Percentiles rank a stretch among this genome's conserved stretches.
Conservation (phyloP, 2,888 invertebrate genomes). For the Drosophila quinaria region DNA sequence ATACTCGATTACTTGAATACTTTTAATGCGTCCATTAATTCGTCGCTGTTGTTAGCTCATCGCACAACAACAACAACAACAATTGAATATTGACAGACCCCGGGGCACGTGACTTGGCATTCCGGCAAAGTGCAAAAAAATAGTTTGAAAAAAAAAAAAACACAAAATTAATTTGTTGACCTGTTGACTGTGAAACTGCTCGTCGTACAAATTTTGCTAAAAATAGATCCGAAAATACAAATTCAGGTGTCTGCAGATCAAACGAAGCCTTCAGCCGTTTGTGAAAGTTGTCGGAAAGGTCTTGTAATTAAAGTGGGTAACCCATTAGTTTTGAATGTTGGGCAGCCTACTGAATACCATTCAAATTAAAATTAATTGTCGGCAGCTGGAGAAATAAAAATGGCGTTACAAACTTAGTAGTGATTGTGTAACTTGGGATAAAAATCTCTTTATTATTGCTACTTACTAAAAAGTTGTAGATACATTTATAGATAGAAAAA, state of each 20-base stretch:
- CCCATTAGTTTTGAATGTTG: slow-evolving; percentile 17
- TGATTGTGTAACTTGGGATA: background rate
- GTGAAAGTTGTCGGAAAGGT: slow-evolving; percentile 52
- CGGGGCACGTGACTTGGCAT: slow-evolving; percentile 72
- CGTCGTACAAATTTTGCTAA: slow-evolving; percentile 49
- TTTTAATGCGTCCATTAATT: slow-evolving; percentile 60
- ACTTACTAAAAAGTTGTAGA: background rate
- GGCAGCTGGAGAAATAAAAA: background rate
- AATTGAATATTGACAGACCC: slow-evolving; percentile 36
- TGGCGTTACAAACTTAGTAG: background rate
- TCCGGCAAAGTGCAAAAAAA: slow-evolving; percentile 50
- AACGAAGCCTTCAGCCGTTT: slow-evolving; percentile 10
- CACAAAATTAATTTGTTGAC: slow-evolving; percentile 34
- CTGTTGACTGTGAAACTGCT: slow-evolving; percentile 60
- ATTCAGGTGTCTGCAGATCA: slow-evolving; percentile 33
- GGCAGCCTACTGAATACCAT: slow-evolving; percentile 4
- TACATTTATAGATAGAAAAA: background rate
- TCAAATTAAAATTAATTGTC: background rate
- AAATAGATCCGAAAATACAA: slow-evolving; percentile 55
- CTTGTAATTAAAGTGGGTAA: slow-evolving; percentile 40
- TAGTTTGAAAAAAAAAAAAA: slow-evolving; percentile 12
- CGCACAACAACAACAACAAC: slow-evolving; percentile 33
- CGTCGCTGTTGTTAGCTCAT: slow-evolving; percentile 60
- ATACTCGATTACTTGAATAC: slow-evolving; percentile 48
- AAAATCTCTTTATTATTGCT: background rate